A percentile compares a stretch with the other conserved stretches of the same genome.
phyloP scores from a whole-genome alignment of 2,888 invertebrate genomes.

The Drosophila birchii region DNA sequence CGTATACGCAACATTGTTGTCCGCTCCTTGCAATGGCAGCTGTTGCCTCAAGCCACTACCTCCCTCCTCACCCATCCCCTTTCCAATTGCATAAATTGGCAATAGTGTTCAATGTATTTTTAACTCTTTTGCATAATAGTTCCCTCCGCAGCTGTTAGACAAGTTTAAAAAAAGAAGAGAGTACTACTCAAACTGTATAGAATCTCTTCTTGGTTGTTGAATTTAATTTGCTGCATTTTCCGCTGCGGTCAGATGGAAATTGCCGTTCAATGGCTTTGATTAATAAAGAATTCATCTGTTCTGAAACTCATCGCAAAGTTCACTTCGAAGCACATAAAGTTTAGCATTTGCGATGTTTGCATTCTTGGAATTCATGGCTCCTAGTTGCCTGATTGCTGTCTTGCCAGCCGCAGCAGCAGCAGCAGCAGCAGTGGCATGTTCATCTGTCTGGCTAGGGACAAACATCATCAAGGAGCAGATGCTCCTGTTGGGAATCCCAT shows the following conservation, averaged over 20 bases:
- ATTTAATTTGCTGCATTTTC: conserved; percentile 29
- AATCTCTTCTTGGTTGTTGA: not conserved
- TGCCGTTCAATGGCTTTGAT: conserved; percentile 23
- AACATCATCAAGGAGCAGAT: conserved; percentile 45
- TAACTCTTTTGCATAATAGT: conserved; percentile 58
- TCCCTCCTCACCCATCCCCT: conserved; percentile 7
- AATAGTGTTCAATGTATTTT: conserved; percentile 54
- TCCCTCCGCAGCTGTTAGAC: conserved; percentile 24
- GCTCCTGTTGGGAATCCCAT: conserved; percentile 30
- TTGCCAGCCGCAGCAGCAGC: conserved; percentile 30
- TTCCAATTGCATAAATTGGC: conserved; percentile 63
- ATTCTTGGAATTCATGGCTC: conserved; percentile 41
- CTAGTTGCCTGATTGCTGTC: conserved; percentile 30
- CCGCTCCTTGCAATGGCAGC: conserved; percentile 45
- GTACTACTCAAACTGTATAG: not conserved
- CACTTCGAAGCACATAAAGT: conserved; percentile 23
- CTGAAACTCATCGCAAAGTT: conserved; percentile 21
- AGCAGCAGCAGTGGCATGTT: conserved; percentile 36
- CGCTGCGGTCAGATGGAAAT: not conserved
- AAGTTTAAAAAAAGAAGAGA: not conserved
- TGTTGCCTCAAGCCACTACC: conserved; percentile 43
- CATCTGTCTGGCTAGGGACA: conserved; percentile 43
- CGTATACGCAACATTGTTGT: conserved; percentile 54
- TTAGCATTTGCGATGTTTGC: conserved; percentile 46
- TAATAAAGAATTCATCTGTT: conserved; percentile 38